phyloP scores from a whole-genome alignment of 2,113 vertebrate genomes.

The Diadophis punctatus region DNA sequence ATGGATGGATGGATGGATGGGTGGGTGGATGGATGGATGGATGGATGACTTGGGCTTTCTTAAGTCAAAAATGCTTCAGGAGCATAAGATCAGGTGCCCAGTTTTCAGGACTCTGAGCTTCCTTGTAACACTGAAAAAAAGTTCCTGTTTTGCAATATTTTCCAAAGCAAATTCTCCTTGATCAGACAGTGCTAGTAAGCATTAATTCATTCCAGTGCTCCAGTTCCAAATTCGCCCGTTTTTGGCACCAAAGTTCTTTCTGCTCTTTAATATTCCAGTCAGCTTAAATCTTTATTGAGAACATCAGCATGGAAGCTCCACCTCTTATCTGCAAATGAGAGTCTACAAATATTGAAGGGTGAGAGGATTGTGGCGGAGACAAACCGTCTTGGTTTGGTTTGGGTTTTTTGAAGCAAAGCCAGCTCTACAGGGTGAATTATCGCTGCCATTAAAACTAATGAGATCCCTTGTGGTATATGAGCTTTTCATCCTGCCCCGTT shows the following conservation, averaged over 20 bases:
- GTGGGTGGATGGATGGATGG: not conserved
- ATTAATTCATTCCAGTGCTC: not conserved
- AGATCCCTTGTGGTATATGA: constrained; percentile 17
- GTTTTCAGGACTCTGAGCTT: not conserved
- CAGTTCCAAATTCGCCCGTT: not conserved
- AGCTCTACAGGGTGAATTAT: constrained; percentile 18
- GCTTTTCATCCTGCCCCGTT: not conserved
- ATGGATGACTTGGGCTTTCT: not conserved
- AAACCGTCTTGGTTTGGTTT: not conserved
- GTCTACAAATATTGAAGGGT: not conserved
- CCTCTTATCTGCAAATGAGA: not conserved
- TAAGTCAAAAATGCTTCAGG: not conserved
- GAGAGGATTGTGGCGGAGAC: not conserved
- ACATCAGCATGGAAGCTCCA: not conserved
- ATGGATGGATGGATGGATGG: too few species aligned
- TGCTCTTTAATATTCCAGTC: not conserved
- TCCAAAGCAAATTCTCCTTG: not conserved
- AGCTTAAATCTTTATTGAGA: not conserved
- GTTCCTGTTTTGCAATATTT: not conserved
- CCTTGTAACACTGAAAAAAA: not conserved
- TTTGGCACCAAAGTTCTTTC: not conserved
- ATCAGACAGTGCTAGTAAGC: not conserved
- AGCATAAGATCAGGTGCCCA: not conserved
- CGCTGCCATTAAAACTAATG: constrained; percentile 28
- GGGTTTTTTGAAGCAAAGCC: not conserved